Conservation (phyloP, 2,797 vertebrate species). For the Peromyscus eremicus region DNA sequence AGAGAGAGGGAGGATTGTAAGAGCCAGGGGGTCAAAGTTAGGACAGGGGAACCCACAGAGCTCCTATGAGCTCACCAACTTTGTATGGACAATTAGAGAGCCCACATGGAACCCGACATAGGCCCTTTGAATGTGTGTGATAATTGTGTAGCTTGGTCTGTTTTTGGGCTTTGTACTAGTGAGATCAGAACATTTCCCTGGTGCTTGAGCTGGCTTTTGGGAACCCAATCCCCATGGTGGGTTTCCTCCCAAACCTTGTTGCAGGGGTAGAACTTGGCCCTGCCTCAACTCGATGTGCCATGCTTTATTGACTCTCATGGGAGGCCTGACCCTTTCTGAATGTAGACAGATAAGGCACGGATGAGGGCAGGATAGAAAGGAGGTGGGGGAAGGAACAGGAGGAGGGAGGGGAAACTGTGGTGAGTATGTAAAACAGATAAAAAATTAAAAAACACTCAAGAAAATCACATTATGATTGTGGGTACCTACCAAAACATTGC, state of each 20-base stretch:
- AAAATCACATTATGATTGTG: neutral
- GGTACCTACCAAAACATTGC: neutral
- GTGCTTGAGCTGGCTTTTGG: neutral
- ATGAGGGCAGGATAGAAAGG: neutral
- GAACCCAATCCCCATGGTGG: neutral
- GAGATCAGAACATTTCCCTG: neutral
- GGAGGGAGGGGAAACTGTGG: neutral
- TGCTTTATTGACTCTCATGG: neutral
- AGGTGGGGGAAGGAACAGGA: neutral
- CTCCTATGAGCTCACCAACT: no score
- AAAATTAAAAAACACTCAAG: neutral
- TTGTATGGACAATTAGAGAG: no score
- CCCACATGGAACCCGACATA: no score
- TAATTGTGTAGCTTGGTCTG: neutral
- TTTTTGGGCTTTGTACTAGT: neutral
- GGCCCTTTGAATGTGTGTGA: no score
- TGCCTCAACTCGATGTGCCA: no score
- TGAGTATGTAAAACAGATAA: neutral
- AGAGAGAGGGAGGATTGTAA: no score
- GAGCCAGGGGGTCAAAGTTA: no score
- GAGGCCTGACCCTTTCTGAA: neutral
- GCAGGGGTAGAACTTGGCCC: neutral
- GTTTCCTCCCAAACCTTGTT: no score
- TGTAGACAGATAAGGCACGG: neutral
- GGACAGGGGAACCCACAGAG: no score